A percentile compares a stretch with the other conserved stretches of the same genome.
These are phyloP conservation scores for Styela clava DNA, from an alignment of 23 tunicate genomes.

Conservation along the genomic window DNA sequence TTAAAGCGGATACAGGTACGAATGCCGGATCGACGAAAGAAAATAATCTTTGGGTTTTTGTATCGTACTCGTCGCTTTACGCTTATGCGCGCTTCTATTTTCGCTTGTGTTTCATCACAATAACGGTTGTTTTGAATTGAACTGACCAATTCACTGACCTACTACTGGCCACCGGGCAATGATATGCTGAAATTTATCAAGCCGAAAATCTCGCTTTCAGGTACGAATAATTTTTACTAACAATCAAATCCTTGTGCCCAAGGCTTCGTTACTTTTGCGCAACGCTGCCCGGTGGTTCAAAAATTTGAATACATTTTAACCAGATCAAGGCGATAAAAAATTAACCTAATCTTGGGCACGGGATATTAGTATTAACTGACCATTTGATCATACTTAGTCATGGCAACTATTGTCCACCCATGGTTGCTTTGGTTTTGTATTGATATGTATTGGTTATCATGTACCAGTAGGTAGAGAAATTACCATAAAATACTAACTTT, in stretches of 20 bases:
- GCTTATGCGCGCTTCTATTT: neutral
- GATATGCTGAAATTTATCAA: neutral
- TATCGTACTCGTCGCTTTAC: too few species aligned
- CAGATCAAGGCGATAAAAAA: neutral
- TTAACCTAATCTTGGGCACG: neutral
- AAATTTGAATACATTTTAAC: neutral
- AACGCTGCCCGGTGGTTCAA: neutral
- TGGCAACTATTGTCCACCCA: too few species aligned
- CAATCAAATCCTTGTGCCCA: constrained; percentile 2
- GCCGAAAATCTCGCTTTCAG: constrained; percentile 2
- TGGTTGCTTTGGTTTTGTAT: too few species aligned
- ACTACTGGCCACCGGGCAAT: neutral
- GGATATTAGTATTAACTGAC: neutral
- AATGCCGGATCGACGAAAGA: too few species aligned
- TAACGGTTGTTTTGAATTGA: constrained; percentile 1
- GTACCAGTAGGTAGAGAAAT: too few species aligned
- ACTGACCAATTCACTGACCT: neutral
- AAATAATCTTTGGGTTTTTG: too few species aligned
- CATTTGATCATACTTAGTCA: too few species aligned
- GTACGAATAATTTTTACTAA: constrained; percentile 10
- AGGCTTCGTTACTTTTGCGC: neutral
- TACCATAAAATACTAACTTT: too few species aligned
- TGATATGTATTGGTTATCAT: too few species aligned
- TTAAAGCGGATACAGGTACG: too few species aligned
- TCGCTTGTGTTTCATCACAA: neutral